Base-by-base conservation (phyloP, 2,888 invertebrate genomes). In the Labia minor region DNA sequence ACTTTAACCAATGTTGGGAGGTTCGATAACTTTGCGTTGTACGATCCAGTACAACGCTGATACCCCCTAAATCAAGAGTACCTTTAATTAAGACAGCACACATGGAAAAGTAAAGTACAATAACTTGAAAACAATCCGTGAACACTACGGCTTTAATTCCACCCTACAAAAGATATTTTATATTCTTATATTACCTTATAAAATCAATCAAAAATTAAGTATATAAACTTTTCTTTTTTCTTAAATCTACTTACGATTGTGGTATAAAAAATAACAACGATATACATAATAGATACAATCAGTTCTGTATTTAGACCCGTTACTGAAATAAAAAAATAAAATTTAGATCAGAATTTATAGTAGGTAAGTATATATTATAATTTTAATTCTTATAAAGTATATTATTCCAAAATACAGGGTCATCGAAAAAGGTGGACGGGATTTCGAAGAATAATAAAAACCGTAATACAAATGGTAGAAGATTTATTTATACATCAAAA, bases 191-290 rank as follows among this genome's bases (percentile, higher is more conserved):
- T n/a, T n/a, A n/a, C n/a, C n/a, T n/a, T n/a, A n/a, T n/a, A n/a
- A n/a, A n/a, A n/a, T n/a, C n/a, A n/a, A n/a, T n/a, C 26, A 26
- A 26, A 26, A 26, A 6, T 6, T 6, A 26, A 26, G 26, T 6
- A 8, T 26, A 26, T 3, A 26, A 26, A 26, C 3, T 26, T 6
- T 8, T 26, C 26, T 26, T 26, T 6, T 6, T 8, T 26, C 26
- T 26, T 26, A 26, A 6, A 3, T 26, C 26, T 63, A 77, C 80
- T 77, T 76, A 81, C 82, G 67, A 81, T 71, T 14, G 81, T 78
- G 0, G 83, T 83, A 74, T 83, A 83, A 71, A 82, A 78, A 19
- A 81, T 82, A 73, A 82, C 82, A 11, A 83, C 81, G 16, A 78
- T 68, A 67, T 81, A 82, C 69, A 82, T 81, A 1, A 81, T 75